Base-by-base conservation (phyloP, 2,888 invertebrate genomes). In the Danaus chrysippus region DNA sequence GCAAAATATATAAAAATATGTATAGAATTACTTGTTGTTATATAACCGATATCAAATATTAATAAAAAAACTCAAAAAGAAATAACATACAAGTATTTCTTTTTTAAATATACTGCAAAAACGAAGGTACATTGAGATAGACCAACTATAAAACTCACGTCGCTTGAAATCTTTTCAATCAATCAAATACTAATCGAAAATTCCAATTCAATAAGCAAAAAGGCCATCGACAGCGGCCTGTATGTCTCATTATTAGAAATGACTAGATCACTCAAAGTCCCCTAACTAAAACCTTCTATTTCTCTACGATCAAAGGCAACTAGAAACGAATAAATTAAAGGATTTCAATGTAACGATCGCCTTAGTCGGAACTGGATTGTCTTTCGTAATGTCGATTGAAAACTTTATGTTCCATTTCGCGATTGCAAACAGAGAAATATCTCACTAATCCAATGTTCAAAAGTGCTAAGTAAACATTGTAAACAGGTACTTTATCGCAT, bases 121-220 rank as follows among this genome's bases (percentile, higher is more conserved):
- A 34, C 23, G 61, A 75, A 69, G 73, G 66, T 71, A 73, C 71
- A 66, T 62, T 84, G 81, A 82, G 85, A 79, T 81, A 82, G 83
- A 82, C 81, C 79, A 83, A 86, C 87, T 87, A 87, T 87, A 90
- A 88, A 87, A 85, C 84, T 87, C 84, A 84, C 84, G 82, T 84
- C 81, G 72, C 75, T 70, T 73, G 73, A 76, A 87, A 87, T 85
- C 80, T 77, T 79, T 85, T 81, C 87, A 87, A 90, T 90, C 91
- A 90, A 90, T 90, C 90, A 87, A 82, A 81, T 78, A 80, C 83
- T 90, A 89, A 90, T 90, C 84, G 88, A 87, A 90, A 89, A 89
- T 87, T 87, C 89, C 88, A 74, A 79, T 79, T 85, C 84, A 86
- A 87, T 87, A 86, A 86, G 80, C 81, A 79, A 72, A 80, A 79